A percentile compares a stretch with the other conserved stretches of the same genome.
Conservation (phyloP, 1,140 invertebrate species). For the Pachyrhynchus sulphureomaculatus region DNA sequence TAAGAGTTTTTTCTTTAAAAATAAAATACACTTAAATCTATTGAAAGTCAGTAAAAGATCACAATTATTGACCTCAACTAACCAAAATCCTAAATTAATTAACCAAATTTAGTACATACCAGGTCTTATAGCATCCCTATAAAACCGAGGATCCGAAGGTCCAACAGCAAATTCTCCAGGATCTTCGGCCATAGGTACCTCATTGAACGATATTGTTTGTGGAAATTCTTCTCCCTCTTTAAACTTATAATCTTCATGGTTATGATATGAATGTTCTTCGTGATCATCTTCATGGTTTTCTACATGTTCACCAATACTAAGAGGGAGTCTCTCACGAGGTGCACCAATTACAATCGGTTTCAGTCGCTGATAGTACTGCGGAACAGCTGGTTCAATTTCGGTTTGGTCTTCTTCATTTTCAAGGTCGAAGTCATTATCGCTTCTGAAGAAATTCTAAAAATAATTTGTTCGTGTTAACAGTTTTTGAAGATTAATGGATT, state of each 20-base stretch:
- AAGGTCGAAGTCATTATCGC: background rate
- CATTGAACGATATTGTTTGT: conserved; percentile 7
- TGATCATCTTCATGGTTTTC: background rate
- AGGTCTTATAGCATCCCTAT: conserved; percentile 19
- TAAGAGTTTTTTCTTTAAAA: too few species aligned
- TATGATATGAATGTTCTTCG: conserved; percentile 1
- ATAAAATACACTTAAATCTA: too few species aligned
- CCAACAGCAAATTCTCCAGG: conserved; percentile 41
- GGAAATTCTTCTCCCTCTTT: conserved; percentile 20
- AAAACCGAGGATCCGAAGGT: conserved; percentile 45
- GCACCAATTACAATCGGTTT: too few species aligned
- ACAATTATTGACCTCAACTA: too few species aligned
- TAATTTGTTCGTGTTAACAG: too few species aligned
- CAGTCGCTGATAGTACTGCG: too few species aligned
- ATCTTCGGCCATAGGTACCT: conserved; percentile 35
- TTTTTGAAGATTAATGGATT: too few species aligned
- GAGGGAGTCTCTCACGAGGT: too few species aligned
- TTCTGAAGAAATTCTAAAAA: background rate
- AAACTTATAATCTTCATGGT: conserved; percentile 20
- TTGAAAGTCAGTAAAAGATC: too few species aligned
- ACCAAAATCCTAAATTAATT: too few species aligned
- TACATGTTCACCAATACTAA: too few species aligned
- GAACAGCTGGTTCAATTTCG: background rate
- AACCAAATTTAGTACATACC: too few species aligned
- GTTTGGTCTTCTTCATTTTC: background rate